Conservation (phyloP, 1,140 invertebrate genomes). For the Tetramorium simillimum region DNA sequence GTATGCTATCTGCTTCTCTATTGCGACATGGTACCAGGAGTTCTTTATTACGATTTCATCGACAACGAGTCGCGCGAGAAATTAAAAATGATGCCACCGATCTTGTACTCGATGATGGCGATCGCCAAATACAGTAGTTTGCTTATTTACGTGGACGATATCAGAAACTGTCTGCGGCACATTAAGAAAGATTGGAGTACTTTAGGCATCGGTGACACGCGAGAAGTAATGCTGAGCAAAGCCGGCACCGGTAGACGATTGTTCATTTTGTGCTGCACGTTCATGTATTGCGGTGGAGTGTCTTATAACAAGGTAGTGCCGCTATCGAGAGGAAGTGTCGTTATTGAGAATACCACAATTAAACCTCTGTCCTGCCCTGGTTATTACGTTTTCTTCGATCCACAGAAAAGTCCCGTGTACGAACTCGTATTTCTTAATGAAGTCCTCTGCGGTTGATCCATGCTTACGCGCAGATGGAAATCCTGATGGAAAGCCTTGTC, state of each 20-base stretch:
- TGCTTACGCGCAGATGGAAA: slow-evolving; percentile 71
- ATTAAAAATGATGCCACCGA: slow-evolving; percentile 72
- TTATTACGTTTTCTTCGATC: slow-evolving; percentile 65
- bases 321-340: slow-evolving; percentile 30
- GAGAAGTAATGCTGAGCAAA: slow-evolving; percentile 65
- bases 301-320: slow-evolving; percentile 75
- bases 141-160: slow-evolving; percentile 59
- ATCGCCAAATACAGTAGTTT: slow-evolving; percentile 74
- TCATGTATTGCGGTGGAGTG: slow-evolving; percentile 76
- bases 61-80: slow-evolving; percentile 13
- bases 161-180: slow-evolving; percentile 71
- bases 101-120: slow-evolving; percentile 74
- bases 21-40: slow-evolving; percentile 31
- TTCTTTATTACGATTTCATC: slow-evolving; percentile 2
- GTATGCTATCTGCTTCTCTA: slow-evolving; percentile 18
- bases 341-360: slow-evolving; percentile 54
- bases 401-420: slow-evolving; percentile 64
- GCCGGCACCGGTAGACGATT: slow-evolving; percentile 69
- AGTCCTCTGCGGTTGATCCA: slow-evolving; percentile 68
- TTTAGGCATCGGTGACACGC: slow-evolving; percentile 27
- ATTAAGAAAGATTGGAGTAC: slow-evolving; percentile 73
- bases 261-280: slow-evolving; percentile 66
- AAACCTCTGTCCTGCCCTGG: slow-evolving; percentile 41
- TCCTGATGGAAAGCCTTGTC: slow-evolving; percentile 44
- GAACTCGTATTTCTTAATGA: slow-evolving; percentile 69